Evolutionary conservation across 2,113 vertebrate genomes (phyloP), one percentile per base, ranked within the genome.

Genomic region (Butorides virescens): DNA sequence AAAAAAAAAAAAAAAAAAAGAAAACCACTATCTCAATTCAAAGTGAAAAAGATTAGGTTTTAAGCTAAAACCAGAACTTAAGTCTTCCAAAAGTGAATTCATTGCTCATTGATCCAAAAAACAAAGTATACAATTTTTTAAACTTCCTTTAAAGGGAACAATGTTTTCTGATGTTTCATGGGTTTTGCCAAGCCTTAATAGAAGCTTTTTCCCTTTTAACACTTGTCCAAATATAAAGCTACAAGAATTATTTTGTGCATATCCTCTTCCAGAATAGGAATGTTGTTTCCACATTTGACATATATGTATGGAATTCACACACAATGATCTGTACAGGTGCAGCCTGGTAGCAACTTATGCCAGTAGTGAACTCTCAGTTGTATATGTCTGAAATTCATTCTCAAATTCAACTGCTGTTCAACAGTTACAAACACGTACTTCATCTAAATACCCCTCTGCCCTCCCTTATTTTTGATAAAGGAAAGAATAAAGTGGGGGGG

Each of bases 241-340:
- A 46, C 12, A 14, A 32, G 20, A 49, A 76, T 61, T 59, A n/a
- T 27, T 79, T 70, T 78, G 49, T 21, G 3, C n/a, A n/a, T 63
- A 74, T 47, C 18, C 12, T 47, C 30, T 44, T 74, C 15, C 36
- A 42, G 36, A 68, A 77, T 34, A 73, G 18, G 14, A 29, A 58
- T 22, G 3, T 0, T 15, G 39, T 32, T 66, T 30, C 37, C 0
- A 0, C 15, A 4, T 44, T 68, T 90, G 67, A 59, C 25, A 15
- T 18, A 5, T 9, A 66, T 4, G 15, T 37, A 34, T 20, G 5
- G 27, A 62, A 16, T 30, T 63, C 26, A 29, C 47, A 56, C 34
- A 20, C 27, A 53, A 6, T 4, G 13, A 58, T 47, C 13, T 25
- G 26, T 53, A 42, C 30, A 65, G 46, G 16, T 67, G 52, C 58